Percentiles rank a stretch among this genome's conserved stretches.
Conservation (phyloP, 2,797 vertebrate genomes). For the Scomberomorus guttatus region DNA sequence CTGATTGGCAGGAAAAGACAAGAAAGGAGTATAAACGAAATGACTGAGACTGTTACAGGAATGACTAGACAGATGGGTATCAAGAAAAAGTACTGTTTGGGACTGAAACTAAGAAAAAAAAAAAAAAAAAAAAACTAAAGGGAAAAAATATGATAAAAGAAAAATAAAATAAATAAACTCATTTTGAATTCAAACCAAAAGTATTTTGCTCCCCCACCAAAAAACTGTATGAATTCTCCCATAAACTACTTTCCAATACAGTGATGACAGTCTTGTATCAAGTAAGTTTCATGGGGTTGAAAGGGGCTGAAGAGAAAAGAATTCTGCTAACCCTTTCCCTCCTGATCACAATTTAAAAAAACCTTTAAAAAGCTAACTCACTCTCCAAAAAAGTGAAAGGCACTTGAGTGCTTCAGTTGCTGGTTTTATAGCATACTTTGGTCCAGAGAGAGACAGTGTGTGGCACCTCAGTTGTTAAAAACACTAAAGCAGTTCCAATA, state of each 20-base stretch:
- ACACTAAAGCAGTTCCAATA: neutral
- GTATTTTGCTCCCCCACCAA: conserved; percentile 6
- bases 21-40: conserved; percentile 2
- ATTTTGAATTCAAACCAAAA: conserved; percentile 34
- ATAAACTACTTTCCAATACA: conserved; percentile 6
- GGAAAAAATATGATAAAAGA: neutral
- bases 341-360: conserved; percentile 42
- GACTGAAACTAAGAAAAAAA: conserved; percentile 13
- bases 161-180: conserved; percentile 3
- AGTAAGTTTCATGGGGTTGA: conserved; percentile 12
- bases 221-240: neutral
- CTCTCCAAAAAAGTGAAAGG: conserved; percentile 61
- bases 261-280: neutral
- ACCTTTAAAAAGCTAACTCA: conserved; percentile 53
- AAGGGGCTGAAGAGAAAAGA: neutral
- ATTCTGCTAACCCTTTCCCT: conserved; percentile 2
- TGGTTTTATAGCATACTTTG: conserved; percentile 72
- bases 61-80: conserved; percentile 41
- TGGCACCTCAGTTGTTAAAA: conserved; percentile 37
- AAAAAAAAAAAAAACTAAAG: neutral
- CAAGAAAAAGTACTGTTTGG: neutral
- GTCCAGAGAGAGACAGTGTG: conserved; percentile 58
- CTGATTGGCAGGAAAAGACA: neutral
- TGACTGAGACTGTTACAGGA: conserved; percentile 35
- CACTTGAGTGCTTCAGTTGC: conserved; percentile 70